Percentiles rank a stretch among this genome's conserved stretches.
Conservation (phyloP, 2,888 invertebrate species). For the Troilus luridus region DNA sequence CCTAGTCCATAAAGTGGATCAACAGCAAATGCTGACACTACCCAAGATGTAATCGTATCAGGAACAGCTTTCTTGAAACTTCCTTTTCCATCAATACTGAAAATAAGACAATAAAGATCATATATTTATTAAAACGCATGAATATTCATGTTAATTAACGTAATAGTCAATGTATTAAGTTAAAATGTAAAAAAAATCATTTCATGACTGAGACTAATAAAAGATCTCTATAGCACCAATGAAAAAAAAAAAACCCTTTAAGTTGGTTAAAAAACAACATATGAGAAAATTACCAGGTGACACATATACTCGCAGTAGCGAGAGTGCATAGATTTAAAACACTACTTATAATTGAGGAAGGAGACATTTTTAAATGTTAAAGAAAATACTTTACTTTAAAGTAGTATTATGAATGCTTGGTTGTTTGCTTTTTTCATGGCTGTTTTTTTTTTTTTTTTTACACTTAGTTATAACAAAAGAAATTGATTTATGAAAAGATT, state of each 20-base stretch:
- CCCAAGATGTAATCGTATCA: slow-evolving; percentile 88
- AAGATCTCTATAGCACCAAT: background rate
- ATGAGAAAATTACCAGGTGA: background rate
- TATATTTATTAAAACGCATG: background rate
- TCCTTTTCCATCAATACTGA: slow-evolving; percentile 66
- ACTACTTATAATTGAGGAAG: background rate
- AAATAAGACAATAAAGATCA: background rate
- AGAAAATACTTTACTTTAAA: background rate
- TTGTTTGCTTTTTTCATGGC: too few species aligned
- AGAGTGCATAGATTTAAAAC: background rate
- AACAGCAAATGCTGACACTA: slow-evolving; percentile 85
- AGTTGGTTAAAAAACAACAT: background rate
- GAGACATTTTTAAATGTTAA: background rate
- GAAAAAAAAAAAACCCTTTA: background rate
- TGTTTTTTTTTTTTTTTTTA: too few species aligned
- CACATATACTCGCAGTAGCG: too few species aligned
- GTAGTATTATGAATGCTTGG: background rate
- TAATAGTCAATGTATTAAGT: too few species aligned
- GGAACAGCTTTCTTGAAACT: slow-evolving; percentile 75
- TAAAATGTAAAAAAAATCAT: too few species aligned
- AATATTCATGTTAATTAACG: too few species aligned
- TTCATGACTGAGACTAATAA: background rate
- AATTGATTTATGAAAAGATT: too few species aligned
- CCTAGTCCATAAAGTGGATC: slow-evolving; percentile 84
- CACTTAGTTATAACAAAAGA: too few species aligned